Evolutionary conservation across 2,797 vertebrate genomes (phyloP), one percentile per base, ranked within the genome.

Genomic region (Crocodylus rhombifer): DNA sequence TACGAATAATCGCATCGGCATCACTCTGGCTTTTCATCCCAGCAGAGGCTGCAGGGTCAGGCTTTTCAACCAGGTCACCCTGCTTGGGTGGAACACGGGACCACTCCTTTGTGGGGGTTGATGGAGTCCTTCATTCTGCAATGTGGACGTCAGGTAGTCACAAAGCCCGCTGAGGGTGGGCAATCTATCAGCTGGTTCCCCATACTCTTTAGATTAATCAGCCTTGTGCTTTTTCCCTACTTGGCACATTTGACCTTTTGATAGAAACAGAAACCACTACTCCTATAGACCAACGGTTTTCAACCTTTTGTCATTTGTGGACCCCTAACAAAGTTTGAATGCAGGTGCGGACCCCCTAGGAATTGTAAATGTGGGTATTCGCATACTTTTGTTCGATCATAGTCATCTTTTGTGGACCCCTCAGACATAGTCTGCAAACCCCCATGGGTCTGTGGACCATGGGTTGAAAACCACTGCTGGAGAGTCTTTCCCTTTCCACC

Each of bases 141-240:
- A 93, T 0, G 0, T 89, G 87, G 85, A 94, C 95, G 91, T 89
- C 95, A 96, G 96, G 95, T 95, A 96, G 91, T 79, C 85, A 95
- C 87, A 97, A 93, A 89, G 81, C 88, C 92, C 93, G 93, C 93
- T 90, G 95, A 90, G 87, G 83, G 87, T 61, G 79, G 91, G 92
- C 92, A 96, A 60, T 97, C 96, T 88, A 92, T 96, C 96, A 96
- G 91, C 92, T 84, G 77, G 94, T 96, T 95, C n/a, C 71, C 67
- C 84, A 51, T 89, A 79, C 83, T 92, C 6, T 71, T 84, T 51
- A 71, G 77, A 91, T 71, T 95, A 97, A 92, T 95, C 42, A 95
- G 93, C 95, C 64, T 10, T 67, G 3, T 33, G 25, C 16, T 25
- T 69, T 69, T 42, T 42, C 51, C 15, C 7, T 26, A 26, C 21